Conservation (phyloP, 2,888 invertebrate species). For the Aromia moschata region DNA sequence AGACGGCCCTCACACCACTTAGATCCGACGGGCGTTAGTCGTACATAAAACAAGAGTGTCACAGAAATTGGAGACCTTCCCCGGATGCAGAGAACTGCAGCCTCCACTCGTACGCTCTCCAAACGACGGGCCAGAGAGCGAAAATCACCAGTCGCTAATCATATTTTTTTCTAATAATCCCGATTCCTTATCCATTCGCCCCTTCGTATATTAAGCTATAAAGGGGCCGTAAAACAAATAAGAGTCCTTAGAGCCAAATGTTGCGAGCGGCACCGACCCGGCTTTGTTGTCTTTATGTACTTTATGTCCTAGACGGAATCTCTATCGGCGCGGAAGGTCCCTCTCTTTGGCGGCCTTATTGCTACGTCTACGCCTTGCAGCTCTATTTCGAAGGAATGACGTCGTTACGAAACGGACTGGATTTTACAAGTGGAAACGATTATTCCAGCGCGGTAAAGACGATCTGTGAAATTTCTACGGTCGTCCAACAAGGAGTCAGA, state of each 20-base stretch:
- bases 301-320: constrained; percentile 20
- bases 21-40: too few species aligned
- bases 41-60: neutral
- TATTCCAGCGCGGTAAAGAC: too few species aligned
- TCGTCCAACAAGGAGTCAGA: too few species aligned
- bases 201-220: constrained; percentile 24
- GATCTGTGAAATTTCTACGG: too few species aligned
- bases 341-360: constrained; percentile 7
- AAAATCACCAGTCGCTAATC: constrained; percentile 26
- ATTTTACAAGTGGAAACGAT: too few species aligned
- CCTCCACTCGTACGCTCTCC: constrained; percentile 20
- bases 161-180: constrained; percentile 29
- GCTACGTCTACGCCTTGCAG: neutral
- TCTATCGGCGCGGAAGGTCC: constrained; percentile 1
- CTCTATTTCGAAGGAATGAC: neutral
- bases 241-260: constrained; percentile 28
- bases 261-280: constrained; percentile 21
- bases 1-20: too few species aligned
- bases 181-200: constrained; percentile 23
- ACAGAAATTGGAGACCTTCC: constrained; percentile 7
- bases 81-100: constrained; percentile 27
- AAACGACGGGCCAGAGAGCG: constrained; percentile 8
- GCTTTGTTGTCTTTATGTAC: constrained; percentile 26
- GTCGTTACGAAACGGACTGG: neutral
- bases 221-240: constrained; percentile 20